Evolutionary conservation across 2,888 invertebrate genomes (phyloP), one percentile per base, ranked within the genome.

Genomic region (Brenthis ino): DNA sequence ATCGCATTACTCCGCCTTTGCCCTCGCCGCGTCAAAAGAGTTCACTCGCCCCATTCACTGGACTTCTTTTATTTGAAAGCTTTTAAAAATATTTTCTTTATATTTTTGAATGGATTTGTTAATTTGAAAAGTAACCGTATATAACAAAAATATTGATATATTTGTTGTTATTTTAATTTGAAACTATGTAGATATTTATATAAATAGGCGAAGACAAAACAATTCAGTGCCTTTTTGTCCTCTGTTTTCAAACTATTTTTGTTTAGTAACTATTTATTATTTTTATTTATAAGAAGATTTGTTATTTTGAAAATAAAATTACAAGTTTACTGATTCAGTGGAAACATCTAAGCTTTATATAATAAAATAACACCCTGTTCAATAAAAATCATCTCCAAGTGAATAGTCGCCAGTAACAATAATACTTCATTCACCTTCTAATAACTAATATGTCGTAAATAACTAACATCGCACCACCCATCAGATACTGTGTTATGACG

Each of bases 1-100:
- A 64, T 56, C 64, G 55, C 51, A 56, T 64, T 56, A 55, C 56
- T 64, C 64, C 37, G 54, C 55, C 55, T 55, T 28, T 56, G 55
- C 55, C 54, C 20, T 37, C 37, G n/a, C 33, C 53, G 33, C 63
- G 63, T 63, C 53, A 33, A 63, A 43, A 43, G 53, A 63, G 48
- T 33, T 55, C 56, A 67, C 63, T 63, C 63, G 43, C 47, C 33
- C 61, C 43, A 67, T 67, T 67, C 67, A 67, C 50, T 64, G 43
- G n/a, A n/a, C 28, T 13, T 48, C 43, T 47, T 47, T 64, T 55
- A 64, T 47, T 55, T 33, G 24, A 55, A 55, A n/a, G 14, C 54
- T 54, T 63, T 53, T 63, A 20, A 63, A 63, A 63, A 63, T 63
- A 63, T 60, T 60, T 43, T 60, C 50, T 50, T 60, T 60, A 48